Conservation (phyloP, 2,113 vertebrate species). For the Geococcyx californianus region DNA sequence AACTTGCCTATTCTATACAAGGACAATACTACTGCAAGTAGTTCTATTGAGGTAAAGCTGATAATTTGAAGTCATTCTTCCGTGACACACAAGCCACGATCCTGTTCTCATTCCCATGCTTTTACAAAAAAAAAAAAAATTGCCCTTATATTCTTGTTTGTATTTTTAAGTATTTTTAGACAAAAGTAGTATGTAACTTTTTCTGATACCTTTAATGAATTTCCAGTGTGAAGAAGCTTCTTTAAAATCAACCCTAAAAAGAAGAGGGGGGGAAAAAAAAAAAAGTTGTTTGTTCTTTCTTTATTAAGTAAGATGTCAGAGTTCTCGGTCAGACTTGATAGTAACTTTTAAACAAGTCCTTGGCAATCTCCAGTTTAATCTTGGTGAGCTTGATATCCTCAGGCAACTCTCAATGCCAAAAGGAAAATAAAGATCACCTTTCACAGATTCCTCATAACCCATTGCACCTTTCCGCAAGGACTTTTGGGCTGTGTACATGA, state of each 20-base stretch:
- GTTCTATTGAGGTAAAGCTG: neutral
- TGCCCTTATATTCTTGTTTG: neutral
- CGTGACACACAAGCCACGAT: neutral
- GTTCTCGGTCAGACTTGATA: constrained; percentile 82
- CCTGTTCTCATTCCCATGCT: neutral
- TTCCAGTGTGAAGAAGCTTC: constrained; percentile 97
- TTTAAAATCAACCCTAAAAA: constrained; percentile 93
- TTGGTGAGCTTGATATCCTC: constrained; percentile 79
- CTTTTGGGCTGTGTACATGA: neutral
- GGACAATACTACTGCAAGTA: neutral
- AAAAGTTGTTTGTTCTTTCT: neutral
- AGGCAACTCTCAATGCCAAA: constrained; percentile 74
- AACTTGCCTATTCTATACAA: neutral
- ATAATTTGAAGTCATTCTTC: neutral
- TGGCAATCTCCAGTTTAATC: constrained; percentile 82
- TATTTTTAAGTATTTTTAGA: neutral
- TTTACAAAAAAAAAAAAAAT: neutral
- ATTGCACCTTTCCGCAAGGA: neutral
- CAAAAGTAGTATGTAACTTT: neutral
- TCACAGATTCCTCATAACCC: neutral
- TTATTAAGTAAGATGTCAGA: constrained; percentile 71
- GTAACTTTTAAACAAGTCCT: constrained; percentile 79
- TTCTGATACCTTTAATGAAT: constrained; percentile 93
- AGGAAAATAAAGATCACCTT: constrained; percentile 75
- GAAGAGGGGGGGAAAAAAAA: neutral